phyloP scores from a whole-genome alignment of 2,113 vertebrate species.

The Tachysurus vachellii region DNA sequence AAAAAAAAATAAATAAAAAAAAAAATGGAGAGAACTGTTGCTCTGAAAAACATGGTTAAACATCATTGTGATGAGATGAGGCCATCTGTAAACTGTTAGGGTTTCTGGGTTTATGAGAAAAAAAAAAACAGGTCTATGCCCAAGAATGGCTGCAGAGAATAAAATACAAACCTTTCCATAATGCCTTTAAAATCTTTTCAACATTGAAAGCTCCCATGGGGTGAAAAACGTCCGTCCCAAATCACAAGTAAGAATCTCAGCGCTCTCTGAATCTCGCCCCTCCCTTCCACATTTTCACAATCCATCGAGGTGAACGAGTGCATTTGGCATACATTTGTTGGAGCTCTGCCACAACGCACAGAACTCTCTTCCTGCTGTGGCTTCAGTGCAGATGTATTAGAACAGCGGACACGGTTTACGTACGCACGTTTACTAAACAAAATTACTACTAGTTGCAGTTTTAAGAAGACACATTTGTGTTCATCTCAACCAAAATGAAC shows the following conservation, averaged over 20 bases:
- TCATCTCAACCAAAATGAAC: neutral
- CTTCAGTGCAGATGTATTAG: neutral
- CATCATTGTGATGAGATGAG: neutral
- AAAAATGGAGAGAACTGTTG: neutral
- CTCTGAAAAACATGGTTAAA: slow-evolving; percentile 16
- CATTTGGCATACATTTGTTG: slow-evolving; percentile 44
- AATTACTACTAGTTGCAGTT: neutral
- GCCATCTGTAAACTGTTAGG: slow-evolving; percentile 28
- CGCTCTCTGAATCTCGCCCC: neutral
- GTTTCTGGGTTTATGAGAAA: neutral
- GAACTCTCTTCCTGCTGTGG: slow-evolving; percentile 41
- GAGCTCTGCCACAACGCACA: slow-evolving; percentile 34
- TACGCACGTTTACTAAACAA: neutral
- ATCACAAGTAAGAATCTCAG: slow-evolving; percentile 29
- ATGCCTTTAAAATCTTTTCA: neutral
- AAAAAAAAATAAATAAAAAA: too few species aligned
- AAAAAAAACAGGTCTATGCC: neutral
- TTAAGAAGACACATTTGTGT: slow-evolving; percentile 1
- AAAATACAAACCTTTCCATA: neutral
- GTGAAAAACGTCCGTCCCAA: neutral
- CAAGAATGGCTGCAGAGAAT: neutral
- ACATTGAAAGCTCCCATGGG: slow-evolving; percentile 25
- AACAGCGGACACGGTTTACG: neutral
- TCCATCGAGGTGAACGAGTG: slow-evolving; percentile 47
- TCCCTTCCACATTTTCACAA: slow-evolving; percentile 34